phyloP scores from a whole-genome alignment of 37 sponge, comb jelly and placozoan species.

The Axinella damicornis region DNA sequence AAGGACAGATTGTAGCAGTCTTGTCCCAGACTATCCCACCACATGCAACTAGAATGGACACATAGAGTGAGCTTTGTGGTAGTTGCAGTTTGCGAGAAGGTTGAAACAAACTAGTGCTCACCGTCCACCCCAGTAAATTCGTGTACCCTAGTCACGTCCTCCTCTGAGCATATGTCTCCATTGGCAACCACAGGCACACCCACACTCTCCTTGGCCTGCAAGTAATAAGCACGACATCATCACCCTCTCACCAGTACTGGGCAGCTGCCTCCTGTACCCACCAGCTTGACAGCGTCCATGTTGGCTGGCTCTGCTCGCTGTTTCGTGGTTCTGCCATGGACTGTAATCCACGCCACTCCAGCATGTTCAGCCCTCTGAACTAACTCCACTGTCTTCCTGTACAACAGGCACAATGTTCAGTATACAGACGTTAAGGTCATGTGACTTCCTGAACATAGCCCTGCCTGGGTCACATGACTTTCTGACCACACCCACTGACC shows the following conservation, averaged over 20 bases:
- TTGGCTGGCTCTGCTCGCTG: conserved; percentile 85
- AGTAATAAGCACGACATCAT: not conserved
- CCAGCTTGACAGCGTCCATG: conserved; percentile 82
- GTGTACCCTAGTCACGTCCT: conserved; percentile 50
- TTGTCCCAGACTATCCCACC: too few relatives aligned
- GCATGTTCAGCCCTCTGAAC: conserved; percentile 73
- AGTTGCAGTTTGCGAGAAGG: too few relatives aligned
- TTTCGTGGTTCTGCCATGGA: conserved; percentile 89
- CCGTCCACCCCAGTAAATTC: conserved; percentile 77
- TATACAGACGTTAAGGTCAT: too few relatives aligned
- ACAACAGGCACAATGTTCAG: too few relatives aligned
- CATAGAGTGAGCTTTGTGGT: too few relatives aligned
- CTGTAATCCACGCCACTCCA: conserved; percentile 89
- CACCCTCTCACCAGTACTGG: not conserved
- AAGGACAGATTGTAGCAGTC: too few relatives aligned
- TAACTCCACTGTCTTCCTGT: conserved; percentile 86
- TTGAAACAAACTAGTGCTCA: not conserved
- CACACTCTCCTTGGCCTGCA: conserved; percentile 80
- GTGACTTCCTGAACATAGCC: too few relatives aligned
- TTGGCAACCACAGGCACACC: conserved; percentile 92
- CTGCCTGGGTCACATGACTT: too few relatives aligned
- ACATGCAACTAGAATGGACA: too few relatives aligned
- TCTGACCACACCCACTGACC: too few relatives aligned
- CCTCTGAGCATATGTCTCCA: conserved; percentile 76
- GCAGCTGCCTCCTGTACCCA: conserved; percentile 3